Evolutionary conservation across 1,140 invertebrate species (phyloP).

Genomic region (Centruroides vittatus): DNA sequence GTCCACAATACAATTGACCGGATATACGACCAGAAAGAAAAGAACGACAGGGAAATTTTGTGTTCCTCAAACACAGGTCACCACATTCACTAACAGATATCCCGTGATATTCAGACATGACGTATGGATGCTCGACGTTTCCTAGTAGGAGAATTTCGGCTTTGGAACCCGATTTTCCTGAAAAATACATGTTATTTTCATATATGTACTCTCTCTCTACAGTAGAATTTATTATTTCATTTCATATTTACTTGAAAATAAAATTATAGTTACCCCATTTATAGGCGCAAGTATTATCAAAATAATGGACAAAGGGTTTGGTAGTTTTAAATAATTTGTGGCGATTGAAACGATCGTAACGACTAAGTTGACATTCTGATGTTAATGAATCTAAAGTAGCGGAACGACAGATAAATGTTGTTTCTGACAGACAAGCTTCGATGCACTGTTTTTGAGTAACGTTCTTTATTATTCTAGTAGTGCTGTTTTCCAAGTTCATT

Average conservation of each 20-base stretch:
- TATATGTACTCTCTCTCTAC: neutral
- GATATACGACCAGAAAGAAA: constrained; percentile 12
- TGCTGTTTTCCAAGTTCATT: constrained; percentile 2
- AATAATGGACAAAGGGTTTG: neutral
- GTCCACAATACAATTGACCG: constrained; percentile 10
- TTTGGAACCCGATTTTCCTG: neutral
- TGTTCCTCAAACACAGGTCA: constrained; percentile 11
- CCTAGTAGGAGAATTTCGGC: constrained; percentile 13
- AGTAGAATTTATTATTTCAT: too few relatives aligned
- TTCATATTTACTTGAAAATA: too few relatives aligned
- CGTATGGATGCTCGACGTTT: constrained; percentile 16
- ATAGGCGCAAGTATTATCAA: constrained; percentile 9
- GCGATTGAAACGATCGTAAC: constrained; percentile 53
- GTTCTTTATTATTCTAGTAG: constrained; percentile 1
- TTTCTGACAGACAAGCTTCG: constrained; percentile 69
- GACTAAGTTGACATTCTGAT: constrained; percentile 67
- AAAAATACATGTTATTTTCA: neutral
- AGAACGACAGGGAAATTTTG: constrained; percentile 13
- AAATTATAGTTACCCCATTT: neutral
- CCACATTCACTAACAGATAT: constrained; percentile 13
- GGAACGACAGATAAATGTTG: constrained; percentile 77
- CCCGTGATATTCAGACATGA: constrained; percentile 8
- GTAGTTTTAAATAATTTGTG: constrained; percentile 7
- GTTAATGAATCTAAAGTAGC: constrained; percentile 74
- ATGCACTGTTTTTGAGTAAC: constrained; percentile 61